phyloP scores from a whole-genome alignment of 2,113 vertebrate species.

The Actenoides lindsayi region DNA sequence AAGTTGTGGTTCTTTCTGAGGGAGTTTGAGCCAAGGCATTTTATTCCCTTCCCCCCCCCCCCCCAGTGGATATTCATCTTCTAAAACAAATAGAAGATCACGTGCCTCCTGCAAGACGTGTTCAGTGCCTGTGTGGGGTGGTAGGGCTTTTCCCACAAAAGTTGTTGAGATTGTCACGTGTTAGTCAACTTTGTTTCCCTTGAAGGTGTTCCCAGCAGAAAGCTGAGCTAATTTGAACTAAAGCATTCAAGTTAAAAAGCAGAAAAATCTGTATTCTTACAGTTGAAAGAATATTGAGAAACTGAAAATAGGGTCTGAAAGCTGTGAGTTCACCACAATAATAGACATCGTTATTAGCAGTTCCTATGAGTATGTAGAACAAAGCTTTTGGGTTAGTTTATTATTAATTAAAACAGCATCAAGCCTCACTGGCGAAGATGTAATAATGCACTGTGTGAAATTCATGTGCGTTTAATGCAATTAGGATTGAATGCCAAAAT shows the following conservation, averaged over 20 bases:
- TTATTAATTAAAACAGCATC: neutral
- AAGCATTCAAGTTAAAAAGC: neutral
- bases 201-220: neutral
- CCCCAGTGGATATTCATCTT: neutral
- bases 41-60: no score
- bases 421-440: neutral
- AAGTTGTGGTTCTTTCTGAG: neutral
- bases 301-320: neutral
- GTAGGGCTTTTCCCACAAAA: neutral
- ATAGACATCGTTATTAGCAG: neutral
- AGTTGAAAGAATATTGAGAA: neutral
- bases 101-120: neutral
- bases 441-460: neutral
- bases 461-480: neutral
- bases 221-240: neutral
- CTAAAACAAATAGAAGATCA: rapidly evolving
- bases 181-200: neutral
- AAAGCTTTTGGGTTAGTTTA: neutral
- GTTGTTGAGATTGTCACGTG: neutral
- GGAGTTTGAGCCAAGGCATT: neutral
- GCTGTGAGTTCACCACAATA: neutral
- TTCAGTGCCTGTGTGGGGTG: neutral
- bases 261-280: neutral
- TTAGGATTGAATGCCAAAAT: neutral
- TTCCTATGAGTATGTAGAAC: neutral